These are phyloP conservation scores for Parascotia fuliginaria DNA, from an alignment of 2,888 invertebrate genomes.

Conservation along the genomic window DNA sequence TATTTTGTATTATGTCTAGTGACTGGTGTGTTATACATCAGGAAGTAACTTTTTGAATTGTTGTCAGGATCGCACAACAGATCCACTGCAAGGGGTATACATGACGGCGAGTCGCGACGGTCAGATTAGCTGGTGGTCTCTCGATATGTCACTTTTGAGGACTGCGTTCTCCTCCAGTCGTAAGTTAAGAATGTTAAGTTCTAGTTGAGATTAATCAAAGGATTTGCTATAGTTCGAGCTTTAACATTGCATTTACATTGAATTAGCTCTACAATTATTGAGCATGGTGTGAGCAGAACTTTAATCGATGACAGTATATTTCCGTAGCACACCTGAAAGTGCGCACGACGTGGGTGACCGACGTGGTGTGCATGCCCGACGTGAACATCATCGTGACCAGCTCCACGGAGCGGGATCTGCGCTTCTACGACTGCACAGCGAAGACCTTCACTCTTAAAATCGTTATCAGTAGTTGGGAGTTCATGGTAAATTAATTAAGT, in stretches of 20 bases:
- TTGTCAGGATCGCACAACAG: constrained; percentile 80
- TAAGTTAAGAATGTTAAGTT: no score
- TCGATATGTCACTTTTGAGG: constrained; percentile 88
- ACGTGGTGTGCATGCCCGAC: constrained; percentile 90
- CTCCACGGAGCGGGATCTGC: constrained; percentile 91
- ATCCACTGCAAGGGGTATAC: constrained; percentile 89
- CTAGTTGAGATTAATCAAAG: no score
- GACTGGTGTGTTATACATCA: no score
- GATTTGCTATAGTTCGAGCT: no score
- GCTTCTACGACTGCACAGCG: constrained; percentile 92
- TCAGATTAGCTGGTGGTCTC: constrained; percentile 91
- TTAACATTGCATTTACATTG: no score
- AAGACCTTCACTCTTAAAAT: constrained; percentile 90
- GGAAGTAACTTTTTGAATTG: not conserved
- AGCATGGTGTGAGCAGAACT: no score
- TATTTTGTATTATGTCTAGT: no score
- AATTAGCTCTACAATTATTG: no score
- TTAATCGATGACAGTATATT: not conserved
- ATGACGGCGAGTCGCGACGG: constrained; percentile 92
- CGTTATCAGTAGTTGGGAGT: constrained; percentile 88
- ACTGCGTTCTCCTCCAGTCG: constrained; percentile 88
- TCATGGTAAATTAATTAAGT: constrained; percentile 78
- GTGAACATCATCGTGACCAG: constrained; percentile 91
- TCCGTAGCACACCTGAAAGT: constrained; percentile 84
- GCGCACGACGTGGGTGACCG: constrained; percentile 90